A percentile compares a stretch with the other conserved stretches of the same genome.
Evolutionary conservation across 2,113 vertebrate genomes (phyloP).

Genomic region (Salvelinus fontinalis): DNA sequence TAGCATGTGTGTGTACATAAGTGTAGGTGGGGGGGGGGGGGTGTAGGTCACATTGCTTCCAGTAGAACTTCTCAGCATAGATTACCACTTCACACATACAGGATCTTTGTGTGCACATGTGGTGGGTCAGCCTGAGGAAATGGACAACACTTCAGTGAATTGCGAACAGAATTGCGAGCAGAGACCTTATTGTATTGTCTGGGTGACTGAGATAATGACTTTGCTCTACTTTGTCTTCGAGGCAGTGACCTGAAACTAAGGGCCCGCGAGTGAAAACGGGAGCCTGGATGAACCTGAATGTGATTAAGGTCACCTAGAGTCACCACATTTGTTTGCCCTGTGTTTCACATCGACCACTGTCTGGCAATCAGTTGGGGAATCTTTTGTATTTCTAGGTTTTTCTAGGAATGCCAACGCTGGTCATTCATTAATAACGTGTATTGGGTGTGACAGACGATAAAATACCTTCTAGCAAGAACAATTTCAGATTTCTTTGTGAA

Average conservation of each 20-base stretch:
- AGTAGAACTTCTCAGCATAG: slow-evolving; percentile 43
- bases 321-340: slow-evolving; percentile 73
- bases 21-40: no score
- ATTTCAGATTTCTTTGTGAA: slow-evolving; percentile 23
- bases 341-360: slow-evolving; percentile 61
- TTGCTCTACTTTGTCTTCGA: slow-evolving; percentile 79
- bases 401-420: slow-evolving; percentile 59
- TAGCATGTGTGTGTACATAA: no score
- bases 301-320: slow-evolving; percentile 78
- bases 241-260: slow-evolving; percentile 80
- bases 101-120: slow-evolving; percentile 46
- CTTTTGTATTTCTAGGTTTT: slow-evolving; percentile 57
- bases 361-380: slow-evolving; percentile 56
- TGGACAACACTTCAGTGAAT: slow-evolving; percentile 73
- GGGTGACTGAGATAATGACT: slow-evolving; percentile 80
- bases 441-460: slow-evolving; percentile 49
- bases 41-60: slow-evolving; percentile 28
- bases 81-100: slow-evolving; percentile 40
- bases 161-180: slow-evolving; percentile 36
- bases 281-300: slow-evolving; percentile 73
- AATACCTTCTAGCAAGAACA: slow-evolving; percentile 37
- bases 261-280: slow-evolving; percentile 75
- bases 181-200: slow-evolving; percentile 77
- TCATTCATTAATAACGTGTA: slow-evolving; percentile 47
- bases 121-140: slow-evolving; percentile 65